phyloP scores from a whole-genome alignment of 2,113 vertebrate species.

The Naja naja region DNA sequence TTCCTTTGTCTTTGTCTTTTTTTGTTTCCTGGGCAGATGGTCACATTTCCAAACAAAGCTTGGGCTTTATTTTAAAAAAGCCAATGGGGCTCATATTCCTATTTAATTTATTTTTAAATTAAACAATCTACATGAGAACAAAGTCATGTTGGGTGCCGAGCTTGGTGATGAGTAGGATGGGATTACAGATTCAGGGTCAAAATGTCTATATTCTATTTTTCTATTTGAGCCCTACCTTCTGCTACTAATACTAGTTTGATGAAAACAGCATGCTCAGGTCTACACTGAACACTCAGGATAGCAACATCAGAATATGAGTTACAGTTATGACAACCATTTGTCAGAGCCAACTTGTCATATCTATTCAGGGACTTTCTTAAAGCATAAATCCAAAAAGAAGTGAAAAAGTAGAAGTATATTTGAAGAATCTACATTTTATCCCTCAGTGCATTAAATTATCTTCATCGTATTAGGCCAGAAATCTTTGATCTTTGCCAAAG shows the following conservation, averaged over 20 bases:
- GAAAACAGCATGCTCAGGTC: background rate
- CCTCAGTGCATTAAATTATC: background rate
- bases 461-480: background rate
- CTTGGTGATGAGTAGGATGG: background rate
- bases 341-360: background rate
- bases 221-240: background rate
- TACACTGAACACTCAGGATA: background rate
- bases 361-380: background rate
- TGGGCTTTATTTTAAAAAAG: background rate
- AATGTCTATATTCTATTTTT: background rate
- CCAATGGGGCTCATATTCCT: background rate
- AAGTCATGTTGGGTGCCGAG: background rate
- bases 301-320: background rate
- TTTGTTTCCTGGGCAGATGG: background rate
- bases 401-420: background rate
- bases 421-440: background rate
- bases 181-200: background rate
- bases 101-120: background rate
- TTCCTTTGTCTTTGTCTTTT: background rate
- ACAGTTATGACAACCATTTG: background rate
- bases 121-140: background rate
- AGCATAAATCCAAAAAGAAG: background rate
- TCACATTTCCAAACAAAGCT: background rate
- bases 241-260: slow-evolving; percentile 4
- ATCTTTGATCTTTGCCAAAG: background rate